Evolutionary conservation across 2,888 invertebrate species (phyloP).

Genomic region (Luffia ferchaultella): DNA sequence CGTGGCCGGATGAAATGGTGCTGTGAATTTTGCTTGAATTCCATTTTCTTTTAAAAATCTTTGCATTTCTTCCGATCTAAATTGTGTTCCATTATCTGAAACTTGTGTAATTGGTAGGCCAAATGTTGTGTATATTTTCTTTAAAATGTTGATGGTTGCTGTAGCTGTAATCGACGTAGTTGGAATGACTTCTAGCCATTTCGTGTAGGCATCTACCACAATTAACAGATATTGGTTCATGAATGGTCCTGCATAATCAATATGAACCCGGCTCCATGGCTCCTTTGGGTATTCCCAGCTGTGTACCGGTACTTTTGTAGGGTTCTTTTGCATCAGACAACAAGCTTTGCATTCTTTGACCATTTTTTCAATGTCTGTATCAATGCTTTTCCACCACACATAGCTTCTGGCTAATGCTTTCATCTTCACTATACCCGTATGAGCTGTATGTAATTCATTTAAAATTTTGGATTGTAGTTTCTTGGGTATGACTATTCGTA

Average conservation of each 20-base stretch:
- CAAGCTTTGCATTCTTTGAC: constrained; percentile 12
- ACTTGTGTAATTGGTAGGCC: constrained; percentile 9
- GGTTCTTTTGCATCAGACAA: constrained; percentile 10
- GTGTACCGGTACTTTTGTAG: constrained; percentile 12
- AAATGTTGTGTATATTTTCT: constrained; percentile 7
- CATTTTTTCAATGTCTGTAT: constrained; percentile 17
- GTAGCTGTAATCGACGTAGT: constrained; percentile 9
- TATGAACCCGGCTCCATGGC: constrained; percentile 22
- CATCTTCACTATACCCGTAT: constrained; percentile 22
- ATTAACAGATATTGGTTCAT: constrained; percentile 11
- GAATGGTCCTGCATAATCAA: constrained; percentile 17
- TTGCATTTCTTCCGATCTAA: constrained; percentile 12
- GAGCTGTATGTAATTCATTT: constrained; percentile 12
- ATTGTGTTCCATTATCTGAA: constrained; percentile 14
- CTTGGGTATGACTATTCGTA: constrained; percentile 8
- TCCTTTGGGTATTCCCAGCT: constrained; percentile 12
- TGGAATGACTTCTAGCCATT: constrained; percentile 5
- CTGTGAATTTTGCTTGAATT: constrained; percentile 10
- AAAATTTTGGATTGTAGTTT: constrained; percentile 6
- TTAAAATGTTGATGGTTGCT: constrained; percentile 9
- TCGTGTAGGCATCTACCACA: constrained; percentile 12
- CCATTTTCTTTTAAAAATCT: constrained; percentile 13
- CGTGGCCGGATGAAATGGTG: constrained; percentile 5
- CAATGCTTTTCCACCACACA: constrained; percentile 17
- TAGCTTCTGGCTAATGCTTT: constrained; percentile 17